Evolutionary conservation across 2,888 invertebrate species (phyloP), one percentile per base, ranked within the genome.

Genomic region (Perithous albicinctus): DNA sequence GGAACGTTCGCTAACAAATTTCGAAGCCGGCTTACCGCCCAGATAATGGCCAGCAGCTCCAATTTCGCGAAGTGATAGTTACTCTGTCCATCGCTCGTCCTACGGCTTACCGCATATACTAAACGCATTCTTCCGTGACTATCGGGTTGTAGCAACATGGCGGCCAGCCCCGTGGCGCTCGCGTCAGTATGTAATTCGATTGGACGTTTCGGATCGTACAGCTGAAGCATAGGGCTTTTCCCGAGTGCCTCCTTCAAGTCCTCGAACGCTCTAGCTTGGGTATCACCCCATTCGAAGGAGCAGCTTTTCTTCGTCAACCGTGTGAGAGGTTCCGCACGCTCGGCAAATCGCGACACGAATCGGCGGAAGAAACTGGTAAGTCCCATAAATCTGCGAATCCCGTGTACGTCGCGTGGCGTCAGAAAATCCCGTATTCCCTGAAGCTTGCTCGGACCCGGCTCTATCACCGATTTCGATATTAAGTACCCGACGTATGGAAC

Each of bases 401-500:
- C 72, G 35, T 79, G 82, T 12, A 70, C 59, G 46, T 78, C 64
- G 23, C 1, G 59, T 3, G 77, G 77, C 1, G 7, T 15, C 26
- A 78, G 75, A 64, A 80, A 84, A 1, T 83, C 63, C 8, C 18
- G 12, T 18, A 84, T 80, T 23, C 83, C 89, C 73, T 32, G 18
- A 23, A 69, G 82, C 73, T 86, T 90, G 78, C 3, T 74, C 56
- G 26, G 67, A 61, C 84, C 80, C 0, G 84, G 82, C 32, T 76
- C 51, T 23, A 83, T 74, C 2, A 72, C 69, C 12, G 51, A 67
- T 32, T 48, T 43, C 1, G 72, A 67, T n/a, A 84, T 69, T 18
- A 32, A 35, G 76, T 87, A 89, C 0, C 91, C 90, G 10, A 91
- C 80, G 63, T 87, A 89, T n/a, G 85, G 69, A 0, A 91, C 79